A percentile compares a stretch with the other conserved stretches of the same genome.
phyloP scores from a whole-genome alignment of 2,113 vertebrate genomes.

The Puffinus mauretanicus region DNA sequence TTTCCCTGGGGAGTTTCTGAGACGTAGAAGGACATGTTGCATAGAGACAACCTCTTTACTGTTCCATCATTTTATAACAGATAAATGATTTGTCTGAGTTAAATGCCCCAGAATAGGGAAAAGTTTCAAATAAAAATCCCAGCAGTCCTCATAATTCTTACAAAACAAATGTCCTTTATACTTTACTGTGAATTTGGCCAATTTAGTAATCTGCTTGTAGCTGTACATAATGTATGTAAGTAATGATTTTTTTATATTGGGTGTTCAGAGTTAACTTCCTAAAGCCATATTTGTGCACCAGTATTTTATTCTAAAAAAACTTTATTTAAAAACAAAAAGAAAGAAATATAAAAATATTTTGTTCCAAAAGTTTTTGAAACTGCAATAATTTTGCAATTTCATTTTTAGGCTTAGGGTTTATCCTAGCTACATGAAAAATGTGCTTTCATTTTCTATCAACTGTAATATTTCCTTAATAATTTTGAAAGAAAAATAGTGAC shows the following conservation, averaged over 20 bases:
- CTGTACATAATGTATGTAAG: neutral
- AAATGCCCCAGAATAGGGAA: neutral
- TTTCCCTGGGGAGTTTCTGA: slow-evolving; percentile 17
- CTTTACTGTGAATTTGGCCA: neutral
- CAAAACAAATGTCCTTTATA: neutral
- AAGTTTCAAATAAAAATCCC: slow-evolving; percentile 4
- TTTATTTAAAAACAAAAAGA: neutral
- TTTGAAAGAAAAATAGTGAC: neutral
- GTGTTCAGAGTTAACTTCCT: neutral
- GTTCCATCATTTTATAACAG: neutral
- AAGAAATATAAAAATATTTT: neutral
- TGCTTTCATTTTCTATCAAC: neutral
- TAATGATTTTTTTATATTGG: neutral
- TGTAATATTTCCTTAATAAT: slow-evolving; percentile 2
- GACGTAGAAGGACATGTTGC: neutral
- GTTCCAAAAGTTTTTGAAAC: neutral
- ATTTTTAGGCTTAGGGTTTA: neutral
- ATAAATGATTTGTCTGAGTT: neutral
- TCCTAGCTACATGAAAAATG: neutral
- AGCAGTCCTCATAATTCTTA: neutral
- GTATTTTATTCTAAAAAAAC: neutral
- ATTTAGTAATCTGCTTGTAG: neutral
- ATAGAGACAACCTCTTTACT: neutral
- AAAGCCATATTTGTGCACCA: neutral
- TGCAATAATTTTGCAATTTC: neutral